Evolutionary conservation across 2,888 invertebrate genomes (phyloP), one percentile per base, ranked within the genome.

Genomic region (Alentia gelatinosa): DNA sequence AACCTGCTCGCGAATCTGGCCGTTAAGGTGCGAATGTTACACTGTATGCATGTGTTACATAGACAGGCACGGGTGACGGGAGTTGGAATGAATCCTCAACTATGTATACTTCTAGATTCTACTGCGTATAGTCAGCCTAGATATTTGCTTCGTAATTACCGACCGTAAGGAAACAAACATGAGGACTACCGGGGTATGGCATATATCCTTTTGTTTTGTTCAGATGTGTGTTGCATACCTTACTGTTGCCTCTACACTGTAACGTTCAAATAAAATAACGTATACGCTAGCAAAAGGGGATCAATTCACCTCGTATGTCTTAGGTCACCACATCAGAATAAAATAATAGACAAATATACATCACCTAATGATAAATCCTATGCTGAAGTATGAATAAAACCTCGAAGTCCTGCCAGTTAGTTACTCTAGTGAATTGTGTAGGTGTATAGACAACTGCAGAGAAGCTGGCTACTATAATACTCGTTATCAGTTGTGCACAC

Each of bases 1-100:
- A 68, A 68, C n/a, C 68, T 30, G 68, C 68, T 56, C 68, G 30
- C 68, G 30, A 26, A 26, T 68, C 68, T 68, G 26, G 68, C 26
- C 68, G 26, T 68, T 30, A 26, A 30, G 68, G 68, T 68, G 68
- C 68, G 68, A 68, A 30, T 9, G 68, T 68, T 68, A 9, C 68
- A 30, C 33, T 30, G 68, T 68, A 68, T 15, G 39, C 79, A 79
- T 35, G 79, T 79, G 39, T 35, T 12, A 79, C 37, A 39, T 12
- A 79, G 79, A 79, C 79, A 79, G 79, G 79, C 79, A 79, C 79
- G n/a, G 79, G 79, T 79, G 79, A 79, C 37, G 37, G 79, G 79
- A n/a, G 79, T 79, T 23, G 12, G 79, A n/a, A 19, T 68, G 26
- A 68, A 30, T 68, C 26, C 68, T 68, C 12, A 68, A 26, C 68